Base-by-base conservation (phyloP, 2,113 vertebrate species). In the Dicrurus megarhynchus region DNA sequence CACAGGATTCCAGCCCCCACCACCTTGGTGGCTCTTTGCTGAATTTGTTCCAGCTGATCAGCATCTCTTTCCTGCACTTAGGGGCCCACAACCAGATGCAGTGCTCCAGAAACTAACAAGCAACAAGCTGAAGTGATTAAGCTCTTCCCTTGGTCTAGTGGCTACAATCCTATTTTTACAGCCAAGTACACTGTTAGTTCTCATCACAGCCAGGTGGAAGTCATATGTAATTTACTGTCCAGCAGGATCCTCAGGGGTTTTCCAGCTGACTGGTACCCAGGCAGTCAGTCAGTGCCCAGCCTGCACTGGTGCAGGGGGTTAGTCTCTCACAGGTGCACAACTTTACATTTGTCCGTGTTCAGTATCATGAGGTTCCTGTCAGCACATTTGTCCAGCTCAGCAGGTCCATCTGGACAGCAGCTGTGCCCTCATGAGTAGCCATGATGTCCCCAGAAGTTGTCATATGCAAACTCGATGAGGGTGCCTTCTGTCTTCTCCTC, bases 401-500 rank as follows among this genome's bases (percentile, higher is more conserved):
- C 61, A 50, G 39, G 11, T 50, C 41, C 11, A 47, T 52, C 33
- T 56, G 26, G 74, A 47, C 7, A 37, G 24, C 30, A 73, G 28
- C 41, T 32, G 30, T 73, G 35, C 18, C 33, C 35, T 79, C 39
- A 8, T 3, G 17, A 75, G 27, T 11, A 61, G 8, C 32, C 42
- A 15, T 23, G 56, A 39, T 7, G 12, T 7, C 7, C 9, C 10
- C 17, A 71, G 57, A 75, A 24, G 12, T 2, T 33, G 18, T 47
- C 27, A 35, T 6, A 21, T 5, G 28, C 17, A 39, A 39, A 35
- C 16, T 39, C 1, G 0, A 13, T 39, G 26, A 73, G 3, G 2
- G 12, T 63, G 22, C 15, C 16, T 44, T 73, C 61, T 75, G 20
- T 27, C 50, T 75, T 73, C 33, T 73, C 16, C 46, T 88, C 18